These are phyloP conservation scores for Centropus unirufus DNA, from an alignment of 2,113 vertebrate genomes.

Conservation along the genomic window DNA sequence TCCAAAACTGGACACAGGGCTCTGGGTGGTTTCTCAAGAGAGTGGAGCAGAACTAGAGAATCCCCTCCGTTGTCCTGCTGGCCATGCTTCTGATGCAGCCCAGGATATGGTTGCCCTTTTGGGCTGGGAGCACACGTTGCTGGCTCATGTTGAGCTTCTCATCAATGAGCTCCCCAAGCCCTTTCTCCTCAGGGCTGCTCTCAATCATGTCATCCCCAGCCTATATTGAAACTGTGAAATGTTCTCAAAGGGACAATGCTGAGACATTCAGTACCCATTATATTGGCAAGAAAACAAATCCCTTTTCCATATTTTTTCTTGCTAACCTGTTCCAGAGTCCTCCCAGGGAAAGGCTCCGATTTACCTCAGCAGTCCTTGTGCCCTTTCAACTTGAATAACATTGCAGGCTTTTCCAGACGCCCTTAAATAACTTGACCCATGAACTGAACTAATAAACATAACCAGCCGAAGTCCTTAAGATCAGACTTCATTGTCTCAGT, in stretches of 20 bases:
- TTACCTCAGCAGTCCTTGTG: background rate
- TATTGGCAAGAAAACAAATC: background rate
- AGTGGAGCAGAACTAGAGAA: too few relatives aligned
- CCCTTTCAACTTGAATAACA: constrained; percentile 11
- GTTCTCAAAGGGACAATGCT: background rate
- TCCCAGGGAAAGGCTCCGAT: background rate
- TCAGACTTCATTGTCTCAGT: background rate
- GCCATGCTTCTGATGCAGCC: too few relatives aligned
- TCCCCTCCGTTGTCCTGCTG: too few relatives aligned
- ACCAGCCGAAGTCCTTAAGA: background rate
- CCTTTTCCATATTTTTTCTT: background rate
- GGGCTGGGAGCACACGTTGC: too few relatives aligned
- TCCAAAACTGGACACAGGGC: too few relatives aligned
- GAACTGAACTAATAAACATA: background rate
- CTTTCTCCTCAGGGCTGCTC: too few relatives aligned
- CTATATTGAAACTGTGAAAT: background rate
- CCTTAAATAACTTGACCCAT: background rate
- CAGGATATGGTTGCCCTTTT: too few relatives aligned
- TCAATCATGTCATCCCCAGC: too few relatives aligned
- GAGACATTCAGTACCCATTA: background rate
- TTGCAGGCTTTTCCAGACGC: background rate
- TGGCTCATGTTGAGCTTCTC: too few relatives aligned
- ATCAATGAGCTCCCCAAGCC: too few relatives aligned
- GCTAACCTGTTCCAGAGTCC: background rate
- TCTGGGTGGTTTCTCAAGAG: too few relatives aligned